Evolutionary conservation across 2,797 vertebrate species (phyloP), one percentile per base, ranked within the genome.

Genomic region (Onychomys arenicola): DNA sequence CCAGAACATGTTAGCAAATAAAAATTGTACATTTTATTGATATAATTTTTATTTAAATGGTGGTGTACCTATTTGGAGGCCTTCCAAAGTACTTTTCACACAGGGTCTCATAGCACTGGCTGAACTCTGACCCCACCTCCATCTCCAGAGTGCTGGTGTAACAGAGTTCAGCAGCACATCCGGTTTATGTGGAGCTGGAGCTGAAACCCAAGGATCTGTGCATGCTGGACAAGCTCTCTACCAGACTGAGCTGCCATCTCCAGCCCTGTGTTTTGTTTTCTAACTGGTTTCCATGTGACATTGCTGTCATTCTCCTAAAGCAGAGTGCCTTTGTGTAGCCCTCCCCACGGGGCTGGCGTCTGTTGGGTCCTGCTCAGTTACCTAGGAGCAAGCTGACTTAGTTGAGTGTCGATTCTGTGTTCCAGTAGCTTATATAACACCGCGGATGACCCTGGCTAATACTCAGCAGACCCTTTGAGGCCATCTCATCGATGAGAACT

Each of bases 11-110:
- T 83, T 89, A 85, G 57, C 11, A 95, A 84, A 69, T 32, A 80
- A 92, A 83, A 46, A 67, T 59, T 43, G 29, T 94, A 19, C 10
- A 27, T 93, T 96, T 90, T 95, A 73, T 61, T 96, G 59, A 65
- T 71, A 59, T 25, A 89, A 88, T 19, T 95, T 37, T 14, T 65
- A 61, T 93, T 91, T 89, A 84, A 85, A 32, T 94, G 75, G 37
- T 89, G 52, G 6, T 34, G 2, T 81, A 52, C 49, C 90, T 89
- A 17, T 91, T 95, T 94, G 37, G 75, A 96, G 49, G 71, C 32
- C 81, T 93, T 88, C 82, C 52, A 46, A 29, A 90, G 14, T 37
- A 14, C 10, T 49, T 23, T 67, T 90, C 12, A 29, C 57, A 55
- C 46, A 86, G 37, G 67, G 67, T 57, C 25, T 12, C 27, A 55